Evolutionary conservation across 2,797 vertebrate genomes (phyloP), one percentile per base, ranked within the genome.

Genomic region (Siniperca undulata): DNA sequence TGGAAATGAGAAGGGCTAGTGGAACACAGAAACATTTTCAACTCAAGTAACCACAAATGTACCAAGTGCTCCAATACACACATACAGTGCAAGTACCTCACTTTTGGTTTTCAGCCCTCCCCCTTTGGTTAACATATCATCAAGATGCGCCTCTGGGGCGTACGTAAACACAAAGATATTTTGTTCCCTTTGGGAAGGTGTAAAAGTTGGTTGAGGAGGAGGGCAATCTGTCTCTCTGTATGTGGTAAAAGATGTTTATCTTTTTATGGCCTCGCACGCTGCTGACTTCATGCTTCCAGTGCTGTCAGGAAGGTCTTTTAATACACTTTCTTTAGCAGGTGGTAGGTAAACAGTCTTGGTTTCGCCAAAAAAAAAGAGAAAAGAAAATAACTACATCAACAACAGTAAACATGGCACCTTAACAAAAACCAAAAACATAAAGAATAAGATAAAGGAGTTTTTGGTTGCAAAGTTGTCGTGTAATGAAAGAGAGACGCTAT

Each of bases 381-480:
- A 34, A 60, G 30, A 53, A 36, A 36, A 53, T 56, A 67, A 78
- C 5, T 22, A 84, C 58, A 80, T 48, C 36, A 42, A 77, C 77
- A 66, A 87, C 80, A 80, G 77, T 84, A 78, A 91, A 89, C 89
- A 90, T 91, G 90, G 92, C 89, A 94, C 85, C 72, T 81, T 67
- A 83, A 90, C 78, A 83, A 84, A 86, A 87, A 70, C 56, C 65
- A 65, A 79, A 84, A 80, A 73, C 50, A 76, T 19, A 74, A 74
- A 87, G 55, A 82, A 82, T 13, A 83, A 78, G 73, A 91, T 74
- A 75, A 87, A 89, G 52, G 12, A 81, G 87, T 88, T 95, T 96
- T 95, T 95, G 95, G 95, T 96, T 94, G 92, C 72, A 91, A 93
- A 90, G 85, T 89, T 92, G 81, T 88, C 78, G 74, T 88, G 83